Base-by-base conservation (phyloP, 2,888 invertebrate genomes). In the Criorhina ranunculi region DNA sequence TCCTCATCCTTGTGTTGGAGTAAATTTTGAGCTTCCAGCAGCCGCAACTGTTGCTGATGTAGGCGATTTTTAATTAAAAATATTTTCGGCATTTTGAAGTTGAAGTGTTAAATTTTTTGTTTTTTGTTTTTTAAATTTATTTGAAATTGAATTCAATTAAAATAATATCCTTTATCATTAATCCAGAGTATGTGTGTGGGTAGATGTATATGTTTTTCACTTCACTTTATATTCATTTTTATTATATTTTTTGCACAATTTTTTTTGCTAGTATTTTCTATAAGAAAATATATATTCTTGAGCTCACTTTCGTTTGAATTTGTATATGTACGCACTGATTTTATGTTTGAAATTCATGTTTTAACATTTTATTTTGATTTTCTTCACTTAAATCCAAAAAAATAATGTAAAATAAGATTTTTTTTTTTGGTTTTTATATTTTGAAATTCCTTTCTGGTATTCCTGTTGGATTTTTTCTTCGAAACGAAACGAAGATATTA, bases 31-130 rank as follows among this genome's bases (percentile, higher is more conserved):
- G 95, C 95, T 92, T 97, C 97, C 92, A 95, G 93, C 91, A 97
- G 93, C 89, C 95, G 94, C 90, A 96, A 94, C 93, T 97, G 97
- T 94, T 97, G 97, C 95, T 97, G 96, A 89, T 96, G 96, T 93
- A 97, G 94, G 91, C 97, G 95, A 92, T 97, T 96, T 93, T 97
- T 97, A 90, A 97, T 96, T 89, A 97, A 93, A 93, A 97, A 97
- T 93, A 97, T 97, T 94, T 97, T 97, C 94, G 97, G 97, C 97
- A 97, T 97, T 80, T 85, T 79, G 57, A 1, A 24, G 24, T 57
- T 70, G 51, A 33, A 69, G 59, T 78, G 70, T 40, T 64, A 19
- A 66, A 15, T 73, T 87, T 77, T 64, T 53, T 51, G 59, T 77
- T 60, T 35, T 59, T 51, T 62, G 70, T 55, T 24, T 55, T n/a